Conservation (phyloP, 2,888 invertebrate species). For the Danaus chrysippus region DNA sequence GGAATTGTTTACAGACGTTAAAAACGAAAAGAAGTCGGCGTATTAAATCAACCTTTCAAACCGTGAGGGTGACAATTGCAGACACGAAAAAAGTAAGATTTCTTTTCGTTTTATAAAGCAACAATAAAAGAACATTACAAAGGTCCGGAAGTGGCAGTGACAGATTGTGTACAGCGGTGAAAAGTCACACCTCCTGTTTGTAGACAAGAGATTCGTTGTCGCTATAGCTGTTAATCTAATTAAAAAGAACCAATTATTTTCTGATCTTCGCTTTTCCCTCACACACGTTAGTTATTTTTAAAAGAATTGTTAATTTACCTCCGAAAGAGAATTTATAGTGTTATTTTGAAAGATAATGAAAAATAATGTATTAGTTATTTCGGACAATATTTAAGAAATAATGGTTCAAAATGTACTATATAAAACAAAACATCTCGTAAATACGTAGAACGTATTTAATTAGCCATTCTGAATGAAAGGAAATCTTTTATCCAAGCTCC, state of each 20-base stretch:
- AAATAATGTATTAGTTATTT: too few species aligned
- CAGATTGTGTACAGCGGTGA: constrained; percentile 75
- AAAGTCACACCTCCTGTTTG: constrained; percentile 79
- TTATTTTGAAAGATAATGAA: too few species aligned
- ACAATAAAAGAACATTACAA: constrained; percentile 69
- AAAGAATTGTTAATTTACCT: background rate
- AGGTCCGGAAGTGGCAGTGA: constrained; percentile 75
- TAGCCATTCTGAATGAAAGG: constrained; percentile 9
- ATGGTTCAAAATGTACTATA: too few species aligned
- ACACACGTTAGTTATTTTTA: background rate
- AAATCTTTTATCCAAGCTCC: constrained; percentile 16
- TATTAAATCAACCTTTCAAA: constrained; percentile 76
- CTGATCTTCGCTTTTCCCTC: background rate
- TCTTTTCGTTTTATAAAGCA: constrained; percentile 71
- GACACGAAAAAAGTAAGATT: constrained; percentile 63
- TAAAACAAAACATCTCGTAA: background rate
- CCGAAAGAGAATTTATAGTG: too few species aligned
- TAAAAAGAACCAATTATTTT: constrained; percentile 64
- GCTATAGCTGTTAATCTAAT: constrained; percentile 78
- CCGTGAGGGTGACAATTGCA: constrained; percentile 76
- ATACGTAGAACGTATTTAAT: constrained; percentile 10
- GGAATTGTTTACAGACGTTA: constrained; percentile 11
- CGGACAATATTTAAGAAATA: too few species aligned
- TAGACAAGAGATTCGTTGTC: constrained; percentile 72
- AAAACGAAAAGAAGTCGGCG: constrained; percentile 46